A percentile compares a stretch with the other conserved stretches of the same genome.
Evolutionary conservation across 2,888 invertebrate species (phyloP).

Genomic region (Crepidodera aurea): DNA sequence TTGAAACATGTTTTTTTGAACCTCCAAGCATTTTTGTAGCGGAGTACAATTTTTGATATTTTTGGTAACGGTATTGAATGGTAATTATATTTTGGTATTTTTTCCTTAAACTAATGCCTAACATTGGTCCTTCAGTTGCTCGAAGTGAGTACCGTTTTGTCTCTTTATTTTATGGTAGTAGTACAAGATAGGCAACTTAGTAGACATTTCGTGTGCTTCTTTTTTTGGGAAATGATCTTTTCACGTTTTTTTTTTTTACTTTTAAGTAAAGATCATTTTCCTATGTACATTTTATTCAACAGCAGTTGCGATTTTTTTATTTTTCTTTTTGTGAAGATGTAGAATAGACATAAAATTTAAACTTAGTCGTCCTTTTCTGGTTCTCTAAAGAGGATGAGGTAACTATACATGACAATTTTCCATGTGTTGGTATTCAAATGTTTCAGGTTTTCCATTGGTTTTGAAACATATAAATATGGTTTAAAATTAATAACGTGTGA

Average conservation of each 20-base stretch:
- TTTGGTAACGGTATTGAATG: conserved; percentile 52
- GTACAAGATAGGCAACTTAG: conserved; percentile 48
- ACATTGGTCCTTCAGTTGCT: conserved; percentile 73
- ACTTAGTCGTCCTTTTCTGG: conserved; percentile 34
- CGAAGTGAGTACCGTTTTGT: conserved; percentile 74
- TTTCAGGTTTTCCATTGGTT: conserved; percentile 52
- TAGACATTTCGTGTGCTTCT: conserved; percentile 33
- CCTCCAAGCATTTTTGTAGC: conserved; percentile 64
- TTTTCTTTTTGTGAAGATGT: conserved; percentile 31
- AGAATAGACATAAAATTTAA: conserved; percentile 26
- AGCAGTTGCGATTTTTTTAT: conserved; percentile 32
- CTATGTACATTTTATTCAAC: conserved; percentile 23
- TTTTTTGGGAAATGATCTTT: conserved; percentile 39
- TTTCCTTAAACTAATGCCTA: conserved; percentile 75
- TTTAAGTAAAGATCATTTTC: conserved; percentile 14
- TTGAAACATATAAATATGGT: conserved; percentile 49
- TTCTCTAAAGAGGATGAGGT: conserved; percentile 55
- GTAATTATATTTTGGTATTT: conserved; percentile 62
- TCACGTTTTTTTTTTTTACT: conserved; percentile 49
- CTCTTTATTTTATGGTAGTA: conserved; percentile 63
- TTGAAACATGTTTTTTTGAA: conserved; percentile 51
- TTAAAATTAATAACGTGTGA: conserved; percentile 53
- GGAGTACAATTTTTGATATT: conserved; percentile 52
- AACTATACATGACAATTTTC: conserved; percentile 58
- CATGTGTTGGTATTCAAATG: conserved; percentile 80